Percentiles rank a stretch among this genome's conserved stretches.
These are phyloP conservation scores for Sarotherodon lohbergeri DNA, from an alignment of 2,113 vertebrate genomes.

Conservation along the genomic window DNA sequence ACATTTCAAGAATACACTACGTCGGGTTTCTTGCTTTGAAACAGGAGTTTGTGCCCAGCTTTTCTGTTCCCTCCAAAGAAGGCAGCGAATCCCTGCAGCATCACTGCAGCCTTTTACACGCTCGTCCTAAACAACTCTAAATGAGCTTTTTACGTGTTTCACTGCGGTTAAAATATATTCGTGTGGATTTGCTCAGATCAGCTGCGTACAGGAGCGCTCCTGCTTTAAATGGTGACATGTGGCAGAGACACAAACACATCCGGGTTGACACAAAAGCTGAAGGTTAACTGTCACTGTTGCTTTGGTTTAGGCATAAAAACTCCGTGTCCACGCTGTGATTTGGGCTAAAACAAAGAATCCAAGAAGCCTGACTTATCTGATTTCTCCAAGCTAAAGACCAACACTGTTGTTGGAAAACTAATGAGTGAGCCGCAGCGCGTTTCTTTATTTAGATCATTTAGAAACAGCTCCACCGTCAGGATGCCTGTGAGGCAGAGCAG, in stretches of 20 bases:
- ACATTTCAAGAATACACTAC: background rate
- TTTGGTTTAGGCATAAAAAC: background rate
- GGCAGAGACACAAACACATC: background rate
- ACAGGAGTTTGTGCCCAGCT: background rate
- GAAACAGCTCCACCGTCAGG: background rate
- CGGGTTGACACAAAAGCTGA: background rate
- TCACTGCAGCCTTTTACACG: fast-evolving
- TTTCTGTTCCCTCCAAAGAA: fast-evolving
- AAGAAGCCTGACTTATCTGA: fast-evolving
- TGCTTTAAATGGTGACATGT: background rate
- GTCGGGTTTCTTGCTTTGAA: fast-evolving
- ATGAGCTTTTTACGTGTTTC: background rate
- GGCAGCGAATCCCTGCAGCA: background rate
- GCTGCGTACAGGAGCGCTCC: background rate
- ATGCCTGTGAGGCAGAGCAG: background rate
- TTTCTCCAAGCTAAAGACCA: background rate
- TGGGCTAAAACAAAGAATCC: background rate
- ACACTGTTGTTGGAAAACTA: background rate
- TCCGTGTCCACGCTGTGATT: fast-evolving
- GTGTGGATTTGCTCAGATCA: background rate
- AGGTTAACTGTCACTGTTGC: background rate
- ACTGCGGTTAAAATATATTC: background rate
- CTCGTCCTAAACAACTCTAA: background rate
- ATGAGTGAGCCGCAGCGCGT: fast-evolving
- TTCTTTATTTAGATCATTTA: background rate